Conservation (phyloP, 2,113 vertebrate genomes). For the Limanda limanda region DNA sequence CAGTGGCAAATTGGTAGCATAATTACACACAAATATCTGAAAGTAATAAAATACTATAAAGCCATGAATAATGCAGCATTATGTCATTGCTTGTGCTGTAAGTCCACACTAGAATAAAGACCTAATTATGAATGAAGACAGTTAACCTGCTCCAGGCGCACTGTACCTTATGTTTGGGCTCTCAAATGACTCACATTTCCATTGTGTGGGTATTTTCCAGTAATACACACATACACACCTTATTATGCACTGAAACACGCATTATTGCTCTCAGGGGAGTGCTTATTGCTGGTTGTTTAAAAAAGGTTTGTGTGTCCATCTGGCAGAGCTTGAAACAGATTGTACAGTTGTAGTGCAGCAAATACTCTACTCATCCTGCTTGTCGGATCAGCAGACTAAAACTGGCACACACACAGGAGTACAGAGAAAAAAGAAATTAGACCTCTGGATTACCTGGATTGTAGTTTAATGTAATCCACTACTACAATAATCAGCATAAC, state of each 20-base stretch:
- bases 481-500: neutral
- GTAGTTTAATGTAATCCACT: neutral
- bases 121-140: constrained; percentile 54
- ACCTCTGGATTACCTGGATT: neutral
- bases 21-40: constrained; percentile 55
- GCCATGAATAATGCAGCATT: constrained; percentile 41
- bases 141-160: constrained; percentile 41
- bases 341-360: neutral
- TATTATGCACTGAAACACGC: constrained; percentile 2
- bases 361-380: constrained; percentile 11
- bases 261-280: constrained; percentile 15
- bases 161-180: constrained; percentile 47
- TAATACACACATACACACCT: neutral
- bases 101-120: constrained; percentile 47
- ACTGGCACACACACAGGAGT: neutral
- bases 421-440: neutral
- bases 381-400: constrained; percentile 11
- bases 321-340: constrained; percentile 20
- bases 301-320: constrained; percentile 17
- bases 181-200: constrained; percentile 50
- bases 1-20: constrained; percentile 34
- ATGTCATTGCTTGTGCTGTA: constrained; percentile 16
- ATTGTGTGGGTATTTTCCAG: constrained; percentile 20
- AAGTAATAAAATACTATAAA: constrained; percentile 47
- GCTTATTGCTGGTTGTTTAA: constrained; percentile 7